A percentile compares a stretch with the other conserved stretches of the same genome.
These are phyloP conservation scores for Anguilla marmorata DNA, from an alignment of 2,797 vertebrate genomes.

Conservation along the genomic window DNA sequence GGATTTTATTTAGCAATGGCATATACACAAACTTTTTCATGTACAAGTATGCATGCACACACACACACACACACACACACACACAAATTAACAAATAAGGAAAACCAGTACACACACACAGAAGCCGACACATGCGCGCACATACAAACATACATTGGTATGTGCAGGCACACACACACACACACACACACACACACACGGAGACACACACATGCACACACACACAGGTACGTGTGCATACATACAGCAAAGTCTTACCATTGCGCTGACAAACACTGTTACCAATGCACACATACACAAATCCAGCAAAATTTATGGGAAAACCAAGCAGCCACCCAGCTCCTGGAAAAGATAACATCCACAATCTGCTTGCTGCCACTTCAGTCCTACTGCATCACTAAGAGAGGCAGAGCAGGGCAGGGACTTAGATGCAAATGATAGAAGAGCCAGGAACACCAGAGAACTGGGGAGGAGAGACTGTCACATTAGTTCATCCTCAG, in stretches of 20 bases:
- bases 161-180: neutral
- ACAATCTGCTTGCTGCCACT: slow-evolving; percentile 2
- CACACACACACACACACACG: neutral
- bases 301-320: neutral
- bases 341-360: neutral
- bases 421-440: neutral
- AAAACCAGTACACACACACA: neutral
- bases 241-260: slow-evolving; percentile 4
- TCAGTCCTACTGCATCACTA: neutral
- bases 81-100: neutral
- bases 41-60: neutral
- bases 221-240: neutral
- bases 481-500: slow-evolving; percentile 10
- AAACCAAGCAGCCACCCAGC: neutral
- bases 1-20: neutral
- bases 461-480: slow-evolving; percentile 1
- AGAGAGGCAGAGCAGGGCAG: neutral
- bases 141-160: neutral
- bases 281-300: neutral
- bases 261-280: neutral
- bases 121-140: neutral
- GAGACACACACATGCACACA: neutral
- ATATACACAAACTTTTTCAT: neutral
- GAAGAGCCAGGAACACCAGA: neutral
- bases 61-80: neutral